Base-by-base conservation (phyloP, 2,797 vertebrate species). In the Tragopan temminckii region DNA sequence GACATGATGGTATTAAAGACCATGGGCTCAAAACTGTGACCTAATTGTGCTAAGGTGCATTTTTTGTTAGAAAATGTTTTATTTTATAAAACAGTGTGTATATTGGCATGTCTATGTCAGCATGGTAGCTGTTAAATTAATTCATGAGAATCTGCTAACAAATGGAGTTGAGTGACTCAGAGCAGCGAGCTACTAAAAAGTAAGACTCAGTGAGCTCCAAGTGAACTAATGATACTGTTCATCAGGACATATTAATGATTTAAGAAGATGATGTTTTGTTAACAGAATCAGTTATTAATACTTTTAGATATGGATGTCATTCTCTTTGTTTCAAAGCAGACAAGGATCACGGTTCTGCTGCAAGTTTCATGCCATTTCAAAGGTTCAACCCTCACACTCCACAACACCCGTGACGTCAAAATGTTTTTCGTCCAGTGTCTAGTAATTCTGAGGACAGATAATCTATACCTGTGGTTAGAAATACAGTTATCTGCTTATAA, bases 81-180 rank as follows among this genome's bases (percentile, higher is more conserved):
- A 31, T 80, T 89, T 12, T 82, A 53, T 40, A 62, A 31, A 85
- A n/a, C 64, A 5, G 2, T 80, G 57, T 17, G 63, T 96, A 31
- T 53, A 31, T 31, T 53, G 29, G 52, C 29, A 31, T 7, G 52
- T 53, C 52, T 31, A 10, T 5, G 8, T 53, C 27, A 29, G 36
- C 25, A 38, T 76, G 45, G 52, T 70, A 59, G 18, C 57, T 64
- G 11, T 53, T 61, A 70, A 61, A 67, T 43, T 68, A 86, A 68
- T 79, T 64, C 71, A 55, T 40, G 67, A 40, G 50, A 70, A 81
- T 42, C 24, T 64, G 52, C 57, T 88, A 80, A 78, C 43, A 79
- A 90, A 74, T 74, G 66, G 48, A 42, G 33, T 59, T 93, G 87
- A 69, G 76, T 88, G 52, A 80, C 75, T 93, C 58, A 70, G 55